Base-by-base conservation (phyloP, 1,140 invertebrate species). In the Brachionus manjavacas region DNA sequence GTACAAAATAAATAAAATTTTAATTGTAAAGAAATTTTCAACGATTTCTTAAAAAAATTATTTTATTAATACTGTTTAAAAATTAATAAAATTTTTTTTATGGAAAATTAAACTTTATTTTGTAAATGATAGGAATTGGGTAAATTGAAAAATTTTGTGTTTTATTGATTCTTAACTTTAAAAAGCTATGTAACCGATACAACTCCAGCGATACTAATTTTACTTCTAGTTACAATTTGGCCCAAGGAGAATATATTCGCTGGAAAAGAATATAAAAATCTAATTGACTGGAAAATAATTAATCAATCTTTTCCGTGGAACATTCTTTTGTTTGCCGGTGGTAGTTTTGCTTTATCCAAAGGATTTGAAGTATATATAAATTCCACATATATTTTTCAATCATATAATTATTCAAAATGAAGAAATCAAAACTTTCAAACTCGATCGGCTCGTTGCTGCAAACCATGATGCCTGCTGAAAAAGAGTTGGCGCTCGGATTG, bases 221-320 rank as follows among this genome's bases (percentile, higher is more conserved):
- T 80, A 41, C 9, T 80, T 7, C 8, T 80, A 6, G 14, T 64
- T 4, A 43, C 55, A 16, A 64, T 80, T 8, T 60, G 49, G 49
- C 78, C 78, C 14, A 80, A 80, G 35, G 78, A 80, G 31, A 80
- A 80, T 20, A 80, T 80, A 3, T 80, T 80, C n/a, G 39, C 9
- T 4, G 55, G 55, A 28, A 60, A 80, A 80, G n/a, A 60, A 43
- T 80, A 64, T 16, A 64, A 80, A 16, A 12, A 41, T 16, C 41
- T 64, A 16, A 64, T 80, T 25, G 72, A 76, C 49, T 76, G 72
- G 72, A 76, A 76, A 49, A 49, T 49, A 12, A 76, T 46, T 8
- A 46, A 76, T 28, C 20, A 76, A 28, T 76, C 72, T 20, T 80
- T 80, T 35, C 55, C 78, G 1, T 80, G 49, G 78, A 80, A 80